Evolutionary conservation across 2,888 invertebrate genomes (phyloP), one percentile per base, ranked within the genome.

Genomic region (Parnassius orleans): DNA sequence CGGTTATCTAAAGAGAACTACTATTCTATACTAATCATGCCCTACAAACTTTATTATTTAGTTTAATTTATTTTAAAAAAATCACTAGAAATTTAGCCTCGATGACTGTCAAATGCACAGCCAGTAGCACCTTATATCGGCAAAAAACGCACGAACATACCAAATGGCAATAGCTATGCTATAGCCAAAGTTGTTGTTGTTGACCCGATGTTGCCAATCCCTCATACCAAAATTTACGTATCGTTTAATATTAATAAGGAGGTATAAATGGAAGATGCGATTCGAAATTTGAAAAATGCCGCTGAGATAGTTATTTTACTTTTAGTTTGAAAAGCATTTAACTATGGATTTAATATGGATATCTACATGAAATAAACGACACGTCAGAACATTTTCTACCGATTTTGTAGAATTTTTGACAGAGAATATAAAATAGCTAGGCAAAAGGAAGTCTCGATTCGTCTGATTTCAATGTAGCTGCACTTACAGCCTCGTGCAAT

Each of bases 1-100:
- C 33, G 19, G 44, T 43, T 51, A 54, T 33, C 46, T 33, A 19
- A 19, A 12, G 54, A 42, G 42, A 43, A 47, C 41, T 14, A 33
- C 47, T 46, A 51, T 51, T 11, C 51, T 58, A 58, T 1, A 24
- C 41, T 58, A 50, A 9, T 33, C 15, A 15, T 53, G 59, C 14
- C 12, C 24, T 60, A 60, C 9, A 19, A 48, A 54, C 43, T 24
- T 41, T 54, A 42, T 46, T 47, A 54, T 9, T 15, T 15, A 19
- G 24, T 24, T 46, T 47, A 50, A 15, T 15, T 15, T 15, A 33
- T 24, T 42, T 60, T 53, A 15, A 14, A 3, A 48, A 57, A 15
- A 48, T 54, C 15, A 60, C 54, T 60, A 54, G 55, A 63, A 51
- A 51, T 51, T 55, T 59, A 56, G 63, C 63, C 59, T 63, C 59